Percentiles rank a stretch among this genome's conserved stretches.
phyloP scores from a whole-genome alignment of 2,797 vertebrate species.

The Periophthalmus magnuspinnatus region DNA sequence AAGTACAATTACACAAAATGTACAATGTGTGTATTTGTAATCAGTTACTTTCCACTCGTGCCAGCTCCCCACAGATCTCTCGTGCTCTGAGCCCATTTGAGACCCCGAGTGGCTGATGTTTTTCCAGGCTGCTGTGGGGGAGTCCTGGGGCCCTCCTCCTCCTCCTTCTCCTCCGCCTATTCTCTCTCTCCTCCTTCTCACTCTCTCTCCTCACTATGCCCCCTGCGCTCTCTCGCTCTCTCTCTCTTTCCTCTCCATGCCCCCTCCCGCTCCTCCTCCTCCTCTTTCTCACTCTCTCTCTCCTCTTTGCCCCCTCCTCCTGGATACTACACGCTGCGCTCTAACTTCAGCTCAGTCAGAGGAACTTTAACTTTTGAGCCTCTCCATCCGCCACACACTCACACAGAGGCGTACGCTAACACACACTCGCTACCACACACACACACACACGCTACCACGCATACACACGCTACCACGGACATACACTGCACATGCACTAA shows the following conservation, averaged over 20 bases:
- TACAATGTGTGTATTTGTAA: no score
- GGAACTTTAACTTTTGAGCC: conserved; percentile 68
- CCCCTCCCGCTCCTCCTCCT: no score
- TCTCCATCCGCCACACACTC: conserved; percentile 44
- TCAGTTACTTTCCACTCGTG: not conserved
- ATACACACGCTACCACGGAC: not conserved
- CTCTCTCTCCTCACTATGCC: no score
- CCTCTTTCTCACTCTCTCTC: no score
- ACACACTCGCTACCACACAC: not conserved
- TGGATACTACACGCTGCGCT: conserved; percentile 71
- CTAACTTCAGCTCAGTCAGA: conserved; percentile 76
- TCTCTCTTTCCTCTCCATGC: no score
- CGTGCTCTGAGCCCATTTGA: not conserved
- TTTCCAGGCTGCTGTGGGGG: conserved; percentile 50
- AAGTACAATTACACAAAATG: no score
- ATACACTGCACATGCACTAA: conserved; percentile 23
- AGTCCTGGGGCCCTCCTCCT: not conserved
- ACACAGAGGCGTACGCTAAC: no score
- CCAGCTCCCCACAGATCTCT: conserved; percentile 11
- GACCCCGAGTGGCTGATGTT: not conserved
- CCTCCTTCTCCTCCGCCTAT: no score
- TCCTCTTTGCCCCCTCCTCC: conserved; percentile 39
- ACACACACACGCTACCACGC: not conserved
- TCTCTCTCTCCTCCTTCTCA: not conserved
- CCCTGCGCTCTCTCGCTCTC: no score